Evolutionary conservation across 1,140 invertebrate species (phyloP), one percentile per base, ranked within the genome.

Genomic region (Drosophila littoralis): DNA sequence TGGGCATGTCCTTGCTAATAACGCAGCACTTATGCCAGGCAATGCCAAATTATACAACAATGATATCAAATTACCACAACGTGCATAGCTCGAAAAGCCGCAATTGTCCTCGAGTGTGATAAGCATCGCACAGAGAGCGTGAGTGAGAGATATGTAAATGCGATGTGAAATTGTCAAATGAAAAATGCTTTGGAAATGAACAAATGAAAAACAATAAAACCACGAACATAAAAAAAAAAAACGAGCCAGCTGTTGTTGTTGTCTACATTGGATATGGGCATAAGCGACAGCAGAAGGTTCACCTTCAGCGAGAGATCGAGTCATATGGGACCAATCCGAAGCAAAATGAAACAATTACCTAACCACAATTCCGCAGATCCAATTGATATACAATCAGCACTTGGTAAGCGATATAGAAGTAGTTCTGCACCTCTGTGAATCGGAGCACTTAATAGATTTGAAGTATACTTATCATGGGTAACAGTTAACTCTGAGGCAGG

Each of bases 31-130:
- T 88, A 89, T 88, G 85, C 85, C 80, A 80, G 84, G 77, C 84
- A 88, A 89, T 81, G 81, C 70, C 81, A 89, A 88, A 90, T 89
- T 88, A 90, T 89, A 88, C 85, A 90, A 88, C 84, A 88, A 88
- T 88, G 84, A 88, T 88, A 88, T 88, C 84, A 84, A 89, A 89
- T 88, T 88, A 88, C 84, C 69, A 76, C 75, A 61, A 63, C 45
- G 66, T 71, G 70, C 48, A 51, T 38, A 46, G 57, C 22, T 50
- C 65, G 63, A 58, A 75, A 78, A 81, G 75, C 84, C 84, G 58
- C 84, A 88, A 89, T 89, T 89, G 84, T 88, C 48, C 70, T 68
- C 59, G 77, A 63, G 60, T 82, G 51, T 67, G 83, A 88, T 88
- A 79, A 82, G 67, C 61, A 83, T 86, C 79, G 50, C 33, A 38